These are phyloP conservation scores for Enteromius trimaculatus DNA, from an alignment of 2,797 vertebrate species.

Conservation along the genomic window DNA sequence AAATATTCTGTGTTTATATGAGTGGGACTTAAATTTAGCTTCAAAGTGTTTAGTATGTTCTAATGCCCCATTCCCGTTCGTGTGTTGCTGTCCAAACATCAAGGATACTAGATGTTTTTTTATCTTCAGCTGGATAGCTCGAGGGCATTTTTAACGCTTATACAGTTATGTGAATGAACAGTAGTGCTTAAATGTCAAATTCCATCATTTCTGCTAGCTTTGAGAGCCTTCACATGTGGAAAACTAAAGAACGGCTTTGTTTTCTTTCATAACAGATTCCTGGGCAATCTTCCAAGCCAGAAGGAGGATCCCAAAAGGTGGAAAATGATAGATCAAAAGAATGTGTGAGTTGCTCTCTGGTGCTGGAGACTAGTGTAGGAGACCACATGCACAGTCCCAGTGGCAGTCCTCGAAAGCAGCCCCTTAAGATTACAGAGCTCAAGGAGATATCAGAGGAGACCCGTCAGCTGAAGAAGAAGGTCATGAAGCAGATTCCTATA, in stretches of 20 bases:
- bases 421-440: conserved; percentile 58
- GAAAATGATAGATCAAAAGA: conserved; percentile 34
- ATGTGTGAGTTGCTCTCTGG: conserved; percentile 17
- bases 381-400: conserved; percentile 53
- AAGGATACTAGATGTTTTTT: conserved; percentile 10
- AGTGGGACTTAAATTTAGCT: background rate
- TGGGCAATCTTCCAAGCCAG: conserved; percentile 11
- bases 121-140: background rate
- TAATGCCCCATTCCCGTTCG: background rate
- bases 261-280: conserved; percentile 47
- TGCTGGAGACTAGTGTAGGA: background rate
- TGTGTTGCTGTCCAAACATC: background rate
- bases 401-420: background rate
- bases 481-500: conserved; percentile 36
- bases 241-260: conserved; percentile 5
- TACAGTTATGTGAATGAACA: background rate
- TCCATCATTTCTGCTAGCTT: background rate
- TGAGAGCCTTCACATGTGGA: conserved; percentile 15
- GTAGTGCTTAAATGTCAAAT: background rate
- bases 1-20: conserved; percentile 1
- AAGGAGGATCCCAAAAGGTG: conserved; percentile 35
- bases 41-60: background rate
- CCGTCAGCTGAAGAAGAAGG: conserved; percentile 47
- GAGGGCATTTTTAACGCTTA: background rate
- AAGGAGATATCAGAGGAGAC: conserved; percentile 66